Conservation (phyloP, 35 echinoderm and acorn worm species). For the Hemicentrotus pulcherrimus region DNA sequence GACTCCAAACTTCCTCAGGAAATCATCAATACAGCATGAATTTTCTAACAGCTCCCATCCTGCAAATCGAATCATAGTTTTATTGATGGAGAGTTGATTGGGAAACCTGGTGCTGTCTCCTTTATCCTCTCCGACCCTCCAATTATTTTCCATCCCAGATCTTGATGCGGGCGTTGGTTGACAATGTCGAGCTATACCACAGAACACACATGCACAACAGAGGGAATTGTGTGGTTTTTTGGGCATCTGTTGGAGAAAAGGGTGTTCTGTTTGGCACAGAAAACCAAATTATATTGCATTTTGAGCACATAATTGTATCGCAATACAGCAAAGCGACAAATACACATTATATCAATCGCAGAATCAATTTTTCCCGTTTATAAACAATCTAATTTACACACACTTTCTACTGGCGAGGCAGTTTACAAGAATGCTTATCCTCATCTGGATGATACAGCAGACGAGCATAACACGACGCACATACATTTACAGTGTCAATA, state of each 20-base stretch:
- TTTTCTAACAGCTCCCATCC: not conserved
- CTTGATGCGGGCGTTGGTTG: not conserved
- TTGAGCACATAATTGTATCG: not conserved
- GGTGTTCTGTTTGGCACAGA: not conserved
- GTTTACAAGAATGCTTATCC: no score
- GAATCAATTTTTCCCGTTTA: no score
- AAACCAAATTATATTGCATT: not conserved
- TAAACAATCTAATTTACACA: no score
- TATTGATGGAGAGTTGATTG: not conserved
- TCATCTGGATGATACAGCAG: no score
- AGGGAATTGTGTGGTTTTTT: not conserved
- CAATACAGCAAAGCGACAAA: no score
- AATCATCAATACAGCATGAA: not conserved
- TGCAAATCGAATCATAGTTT: not conserved
- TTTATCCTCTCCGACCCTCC: not conserved
- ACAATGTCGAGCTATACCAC: not conserved
- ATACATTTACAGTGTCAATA: no score
- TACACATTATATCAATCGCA: no score
- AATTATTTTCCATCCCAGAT: not conserved
- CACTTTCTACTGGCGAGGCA: no score
- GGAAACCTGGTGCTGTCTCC: not conserved
- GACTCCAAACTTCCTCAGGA: not conserved
- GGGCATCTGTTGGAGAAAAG: not conserved
- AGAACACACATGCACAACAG: not conserved
- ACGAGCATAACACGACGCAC: no score